Evolutionary conservation across 2,888 invertebrate species (phyloP), one percentile per base, ranked within the genome.

Genomic region (Drosophila pseudotakahashii): DNA sequence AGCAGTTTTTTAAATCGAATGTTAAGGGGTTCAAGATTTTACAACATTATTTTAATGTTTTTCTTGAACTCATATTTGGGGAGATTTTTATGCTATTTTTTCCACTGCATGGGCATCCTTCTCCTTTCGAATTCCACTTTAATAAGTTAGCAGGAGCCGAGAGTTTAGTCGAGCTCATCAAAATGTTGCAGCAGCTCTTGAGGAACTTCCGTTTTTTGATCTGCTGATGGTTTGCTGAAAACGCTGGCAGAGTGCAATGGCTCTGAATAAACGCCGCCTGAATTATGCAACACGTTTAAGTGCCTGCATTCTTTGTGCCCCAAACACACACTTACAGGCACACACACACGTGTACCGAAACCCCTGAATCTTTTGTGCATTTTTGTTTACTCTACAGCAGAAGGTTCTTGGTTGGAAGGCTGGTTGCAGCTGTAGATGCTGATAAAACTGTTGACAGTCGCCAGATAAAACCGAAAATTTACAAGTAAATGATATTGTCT

Each of bases 201-300:
- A 64, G 66, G 45, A 67, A 68, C 86, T 79, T 88, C 75, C 83
- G 85, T 71, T 58, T 68, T 64, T 71, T 68, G 64, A 68, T 54
- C 64, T 66, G 69, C 34, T 48, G 59, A 55, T 67, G 50, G 51
- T 50, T 67, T 57, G 71, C 64, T 63, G 63, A 45, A 42, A 61
- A 45, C 36, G 55, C 58, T 57, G 58, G 52, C 59, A 55, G 71
- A 58, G 68, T 67, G 85, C 82, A 77, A 72, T 79, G 77, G 70
- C 68, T 85, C 59, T 75, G 80, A 75, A 82, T 88, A 81, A 81
- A 82, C 80, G 83, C 64, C 41, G 58, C 45, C 61, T 83, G 72
- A 88, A 83, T 88, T 86, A 83, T 83, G 87, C 83, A 83, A 72
- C 75, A 78, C 87, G 72, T 73, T 81, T 88, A 83, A 86, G 81